Evolutionary conservation across 2,888 invertebrate genomes (phyloP).

Genomic region (Sisyra nigra): DNA sequence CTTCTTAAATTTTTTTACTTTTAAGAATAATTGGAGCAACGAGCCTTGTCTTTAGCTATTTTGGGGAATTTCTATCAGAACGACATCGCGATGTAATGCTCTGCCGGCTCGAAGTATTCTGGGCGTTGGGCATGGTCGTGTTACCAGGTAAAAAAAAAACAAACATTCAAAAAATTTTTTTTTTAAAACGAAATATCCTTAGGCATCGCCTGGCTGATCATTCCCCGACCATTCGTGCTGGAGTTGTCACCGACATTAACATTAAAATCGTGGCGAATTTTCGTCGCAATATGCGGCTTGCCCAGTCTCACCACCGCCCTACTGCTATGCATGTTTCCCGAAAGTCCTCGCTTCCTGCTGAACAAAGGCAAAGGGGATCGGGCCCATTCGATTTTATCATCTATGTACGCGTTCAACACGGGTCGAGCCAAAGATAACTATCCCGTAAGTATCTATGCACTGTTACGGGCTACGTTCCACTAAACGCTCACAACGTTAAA

Average conservation of each 20-base stretch:
- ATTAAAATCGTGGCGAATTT: slow-evolving; percentile 46
- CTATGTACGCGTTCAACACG: slow-evolving; percentile 37
- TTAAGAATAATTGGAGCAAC: slow-evolving; percentile 40
- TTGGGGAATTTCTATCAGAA: slow-evolving; percentile 38
- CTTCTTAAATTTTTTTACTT: slow-evolving; percentile 7
- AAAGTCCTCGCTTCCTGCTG: slow-evolving; percentile 38
- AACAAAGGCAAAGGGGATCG: slow-evolving; percentile 31
- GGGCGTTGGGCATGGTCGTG: slow-evolving; percentile 40
- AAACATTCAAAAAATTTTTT: neutral
- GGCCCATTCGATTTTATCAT: slow-evolving; percentile 34
- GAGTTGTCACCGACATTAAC: slow-evolving; percentile 12
- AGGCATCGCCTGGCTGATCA: slow-evolving; percentile 15
- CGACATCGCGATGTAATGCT: slow-evolving; percentile 37
- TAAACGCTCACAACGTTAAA: too few relatives aligned
- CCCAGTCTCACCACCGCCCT: slow-evolving; percentile 36
- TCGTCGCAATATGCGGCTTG: slow-evolving; percentile 41
- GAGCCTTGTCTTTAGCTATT: slow-evolving; percentile 39
- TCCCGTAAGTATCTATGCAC: slow-evolving; percentile 27
- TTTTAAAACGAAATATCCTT: neutral
- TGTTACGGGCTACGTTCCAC: neutral
- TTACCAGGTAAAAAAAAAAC: slow-evolving; percentile 33
- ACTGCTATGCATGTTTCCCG: slow-evolving; percentile 35
- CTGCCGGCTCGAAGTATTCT: slow-evolving; percentile 40
- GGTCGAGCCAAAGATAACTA: slow-evolving; percentile 26
- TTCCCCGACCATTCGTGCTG: slow-evolving; percentile 12